These are phyloP conservation scores for Pseudoatta argentina DNA, from an alignment of 1,140 invertebrate genomes.

Conservation along the genomic window DNA sequence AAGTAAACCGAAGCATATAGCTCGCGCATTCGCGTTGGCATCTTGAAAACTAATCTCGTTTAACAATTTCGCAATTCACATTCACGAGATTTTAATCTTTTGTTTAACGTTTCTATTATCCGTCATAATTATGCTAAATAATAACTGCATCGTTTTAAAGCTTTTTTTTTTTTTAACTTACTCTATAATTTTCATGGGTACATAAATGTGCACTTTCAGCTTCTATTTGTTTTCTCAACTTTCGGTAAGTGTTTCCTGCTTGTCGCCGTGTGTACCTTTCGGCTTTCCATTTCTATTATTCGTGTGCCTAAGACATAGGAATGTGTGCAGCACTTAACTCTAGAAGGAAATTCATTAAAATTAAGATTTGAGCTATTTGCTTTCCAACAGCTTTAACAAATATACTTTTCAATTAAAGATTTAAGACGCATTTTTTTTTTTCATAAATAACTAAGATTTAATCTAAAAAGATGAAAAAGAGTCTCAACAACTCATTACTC, in stretches of 20 bases:
- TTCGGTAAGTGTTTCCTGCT: conserved; percentile 48
- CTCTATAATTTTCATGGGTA: background rate
- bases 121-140: background rate
- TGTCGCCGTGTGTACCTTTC: conserved; percentile 15
- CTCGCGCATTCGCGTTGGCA: background rate
- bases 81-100: conserved; percentile 14
- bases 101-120: background rate
- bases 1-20: conserved; percentile 15
- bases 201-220: background rate
- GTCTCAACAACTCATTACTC: background rate
- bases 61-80: conserved; percentile 31
- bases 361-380: conserved; percentile 9
- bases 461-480: background rate
- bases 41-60: conserved; percentile 22
- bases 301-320: conserved; percentile 23
- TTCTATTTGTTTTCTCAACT: conserved; percentile 51
- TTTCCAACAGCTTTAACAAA: background rate
- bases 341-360: conserved; percentile 48
- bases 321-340: conserved; percentile 28
- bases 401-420: background rate
- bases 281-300: conserved; percentile 37
- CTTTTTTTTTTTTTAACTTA: background rate
- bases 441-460: conserved; percentile 2
- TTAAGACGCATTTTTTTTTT: background rate
- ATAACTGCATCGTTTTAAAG: background rate